Conservation (phyloP, 2,797 vertebrate species). For the Enteromius anoplus region DNA sequence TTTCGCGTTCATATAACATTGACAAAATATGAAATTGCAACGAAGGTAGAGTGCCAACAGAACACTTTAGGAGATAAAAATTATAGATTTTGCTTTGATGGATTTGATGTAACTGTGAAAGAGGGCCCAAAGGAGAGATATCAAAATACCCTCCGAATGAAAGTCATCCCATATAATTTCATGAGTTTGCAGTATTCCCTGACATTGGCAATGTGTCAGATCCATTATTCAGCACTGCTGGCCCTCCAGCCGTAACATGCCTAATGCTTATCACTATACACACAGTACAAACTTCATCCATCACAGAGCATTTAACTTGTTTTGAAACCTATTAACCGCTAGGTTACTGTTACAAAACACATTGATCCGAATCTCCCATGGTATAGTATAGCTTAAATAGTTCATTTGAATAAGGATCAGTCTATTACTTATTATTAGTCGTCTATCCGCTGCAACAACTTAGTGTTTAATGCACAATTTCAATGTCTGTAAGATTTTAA, state of each 20-base stretch:
- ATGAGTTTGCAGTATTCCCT: conserved; percentile 34
- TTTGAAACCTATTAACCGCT: conserved; percentile 11
- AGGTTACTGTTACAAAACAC: conserved; percentile 22
- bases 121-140: conserved; percentile 16
- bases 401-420: background rate
- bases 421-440: background rate
- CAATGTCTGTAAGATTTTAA: background rate
- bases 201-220: conserved; percentile 43
- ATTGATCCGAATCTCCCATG: conserved; percentile 17
- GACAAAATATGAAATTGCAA: conserved; percentile 5
- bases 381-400: background rate
- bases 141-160: conserved; percentile 22
- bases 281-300: conserved; percentile 32
- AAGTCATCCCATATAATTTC: conserved; percentile 37
- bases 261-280: conserved; percentile 27
- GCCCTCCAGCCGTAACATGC: conserved; percentile 2
- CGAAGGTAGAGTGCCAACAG: background rate
- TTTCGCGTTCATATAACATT: background rate
- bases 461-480: background rate
- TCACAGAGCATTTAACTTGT: conserved; percentile 18
- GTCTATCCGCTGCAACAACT: background rate
- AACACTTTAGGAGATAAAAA: conserved; percentile 20
- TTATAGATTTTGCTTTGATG: conserved; percentile 19
- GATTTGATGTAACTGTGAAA: conserved; percentile 12
- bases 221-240: conserved; percentile 45